These are phyloP conservation scores for Strix uralensis DNA, from an alignment of 2,113 vertebrate genomes.

Conservation along the genomic window DNA sequence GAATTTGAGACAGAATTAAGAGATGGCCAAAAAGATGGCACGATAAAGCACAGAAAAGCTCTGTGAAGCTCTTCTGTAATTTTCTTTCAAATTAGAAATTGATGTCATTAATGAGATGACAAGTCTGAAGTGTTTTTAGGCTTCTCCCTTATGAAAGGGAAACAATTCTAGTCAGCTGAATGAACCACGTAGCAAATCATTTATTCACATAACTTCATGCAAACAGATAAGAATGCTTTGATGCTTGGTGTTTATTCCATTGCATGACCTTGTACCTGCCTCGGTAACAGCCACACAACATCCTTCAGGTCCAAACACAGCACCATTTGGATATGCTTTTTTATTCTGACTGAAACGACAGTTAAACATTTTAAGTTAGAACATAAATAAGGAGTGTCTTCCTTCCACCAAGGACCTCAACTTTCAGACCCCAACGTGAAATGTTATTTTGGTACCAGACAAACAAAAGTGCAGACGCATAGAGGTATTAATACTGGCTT, in stretches of 20 bases:
- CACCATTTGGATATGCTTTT: not conserved
- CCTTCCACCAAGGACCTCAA: not conserved
- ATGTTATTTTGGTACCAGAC: not conserved
- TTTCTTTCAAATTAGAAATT: rapidly evolving
- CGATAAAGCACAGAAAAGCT: not conserved
- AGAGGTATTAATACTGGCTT: conserved; percentile 70
- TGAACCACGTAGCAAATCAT: not conserved
- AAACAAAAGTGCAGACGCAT: conserved; percentile 46
- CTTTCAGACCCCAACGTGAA: not conserved
- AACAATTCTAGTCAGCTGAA: not conserved
- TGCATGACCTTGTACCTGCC: not conserved
- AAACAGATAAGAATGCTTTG: not conserved
- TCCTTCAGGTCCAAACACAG: not conserved
- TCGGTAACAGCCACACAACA: not conserved
- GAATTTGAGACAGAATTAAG: not conserved
- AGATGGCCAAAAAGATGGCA: not conserved
- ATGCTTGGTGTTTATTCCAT: not conserved
- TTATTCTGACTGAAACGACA: not conserved
- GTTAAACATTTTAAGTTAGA: not conserved
- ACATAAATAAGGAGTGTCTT: not conserved
- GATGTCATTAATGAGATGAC: not conserved
- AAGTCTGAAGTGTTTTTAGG: not conserved
- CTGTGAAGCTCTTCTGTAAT: not conserved
- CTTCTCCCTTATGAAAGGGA: not conserved
- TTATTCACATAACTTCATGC: not conserved